phyloP scores from a whole-genome alignment of 2,888 invertebrate species.

The Eumacrocentrus americanus region DNA sequence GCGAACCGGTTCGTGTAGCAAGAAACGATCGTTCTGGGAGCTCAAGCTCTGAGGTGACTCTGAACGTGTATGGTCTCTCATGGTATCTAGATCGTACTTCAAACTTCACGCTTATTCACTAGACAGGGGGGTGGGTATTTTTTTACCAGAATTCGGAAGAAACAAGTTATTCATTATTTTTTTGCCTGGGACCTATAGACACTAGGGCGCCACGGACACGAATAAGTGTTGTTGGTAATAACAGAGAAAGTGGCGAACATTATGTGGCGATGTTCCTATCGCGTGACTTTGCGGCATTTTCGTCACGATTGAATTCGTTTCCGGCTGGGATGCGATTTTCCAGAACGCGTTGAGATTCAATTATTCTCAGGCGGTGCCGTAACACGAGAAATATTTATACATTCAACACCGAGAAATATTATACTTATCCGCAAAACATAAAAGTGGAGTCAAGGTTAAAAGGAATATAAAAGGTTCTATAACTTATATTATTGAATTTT shows the following conservation, averaged over 20 bases:
- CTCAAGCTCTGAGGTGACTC: too few species aligned
- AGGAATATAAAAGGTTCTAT: conserved; percentile 3
- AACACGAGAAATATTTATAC: not conserved
- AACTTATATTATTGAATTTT: too few species aligned
- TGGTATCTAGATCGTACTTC: too few species aligned
- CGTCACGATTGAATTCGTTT: conserved; percentile 27
- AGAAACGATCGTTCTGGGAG: too few species aligned
- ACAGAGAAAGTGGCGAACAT: conserved; percentile 23
- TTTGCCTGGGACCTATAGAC: not conserved
- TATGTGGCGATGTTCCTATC: conserved; percentile 30
- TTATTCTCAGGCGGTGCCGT: conserved; percentile 11
- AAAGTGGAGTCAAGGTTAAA: conserved; percentile 12
- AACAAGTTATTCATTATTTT: conserved; percentile 11
- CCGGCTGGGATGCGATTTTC: conserved; percentile 6
- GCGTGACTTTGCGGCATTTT: conserved; percentile 34
- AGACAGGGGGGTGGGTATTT: too few species aligned
- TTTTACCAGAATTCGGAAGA: too few species aligned
- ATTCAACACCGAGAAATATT: not conserved
- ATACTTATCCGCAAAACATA: conserved; percentile 6
- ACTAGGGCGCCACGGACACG: not conserved
- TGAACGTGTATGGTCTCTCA: too few species aligned
- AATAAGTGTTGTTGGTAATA: conserved; percentile 17
- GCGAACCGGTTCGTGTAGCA: conserved; percentile 25
- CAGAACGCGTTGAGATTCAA: conserved; percentile 23
- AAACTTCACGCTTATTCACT: conserved; percentile 22